These are phyloP conservation scores for Chaetogeoica ovagalla DNA, from an alignment of 2,888 invertebrate species.

Conservation along the genomic window DNA sequence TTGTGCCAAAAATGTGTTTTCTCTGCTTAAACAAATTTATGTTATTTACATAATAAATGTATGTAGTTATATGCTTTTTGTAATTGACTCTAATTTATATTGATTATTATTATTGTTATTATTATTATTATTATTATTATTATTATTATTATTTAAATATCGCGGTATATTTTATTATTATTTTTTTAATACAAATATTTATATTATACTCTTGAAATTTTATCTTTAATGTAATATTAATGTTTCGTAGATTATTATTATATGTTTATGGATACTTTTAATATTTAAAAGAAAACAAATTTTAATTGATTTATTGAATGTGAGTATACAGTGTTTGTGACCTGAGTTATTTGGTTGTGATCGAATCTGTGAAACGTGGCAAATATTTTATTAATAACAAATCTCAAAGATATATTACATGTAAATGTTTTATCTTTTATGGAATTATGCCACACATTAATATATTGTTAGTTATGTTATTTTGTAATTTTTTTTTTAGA, in stretches of 20 bases:
- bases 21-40: constrained; percentile 24
- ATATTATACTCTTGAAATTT: constrained; percentile 22
- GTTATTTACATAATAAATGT: background rate
- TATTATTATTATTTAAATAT: constrained; percentile 17
- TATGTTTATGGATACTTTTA: constrained; percentile 30
- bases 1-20: constrained; percentile 42
- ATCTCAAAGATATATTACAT: constrained; percentile 5
- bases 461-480: constrained; percentile 16
- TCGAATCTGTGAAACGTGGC: background rate
- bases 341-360: constrained; percentile 34
- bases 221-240: constrained; percentile 22
- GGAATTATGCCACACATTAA: background rate
- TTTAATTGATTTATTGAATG: constrained; percentile 4
- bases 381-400: constrained; percentile 22
- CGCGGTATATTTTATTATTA: constrained; percentile 31
- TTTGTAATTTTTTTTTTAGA: constrained; percentile 25
- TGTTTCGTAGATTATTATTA: constrained; percentile 41
- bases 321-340: constrained; percentile 6
- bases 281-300: background rate
- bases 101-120: constrained; percentile 22
- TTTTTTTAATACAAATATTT: constrained; percentile 29
- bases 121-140: constrained; percentile 23
- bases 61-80: constrained; percentile 17
- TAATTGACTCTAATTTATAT: constrained; percentile 7
- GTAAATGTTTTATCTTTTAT: constrained; percentile 13